phyloP scores from a whole-genome alignment of 2,797 vertebrate species.

The Argentina silus region DNA sequence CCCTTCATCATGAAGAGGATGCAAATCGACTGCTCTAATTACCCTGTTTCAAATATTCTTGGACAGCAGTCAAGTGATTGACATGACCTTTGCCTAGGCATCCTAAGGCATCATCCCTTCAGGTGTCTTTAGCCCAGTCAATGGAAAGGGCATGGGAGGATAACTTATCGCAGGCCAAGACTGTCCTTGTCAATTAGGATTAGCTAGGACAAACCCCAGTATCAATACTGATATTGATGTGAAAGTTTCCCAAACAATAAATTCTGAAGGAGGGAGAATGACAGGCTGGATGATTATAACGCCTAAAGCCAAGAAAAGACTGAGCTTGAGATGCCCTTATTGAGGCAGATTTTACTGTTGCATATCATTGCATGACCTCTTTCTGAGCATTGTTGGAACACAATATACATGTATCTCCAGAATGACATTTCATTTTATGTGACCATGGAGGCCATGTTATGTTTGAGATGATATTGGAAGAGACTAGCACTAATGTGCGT shows the following conservation, averaged over 20 bases:
- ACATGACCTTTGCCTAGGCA: slow-evolving; percentile 65
- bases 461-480: neutral
- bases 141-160: slow-evolving; percentile 22
- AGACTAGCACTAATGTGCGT: neutral
- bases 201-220: slow-evolving; percentile 11
- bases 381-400: neutral
- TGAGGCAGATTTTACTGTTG: slow-evolving; percentile 26
- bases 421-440: neutral
- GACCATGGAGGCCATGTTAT: neutral
- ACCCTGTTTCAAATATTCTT: slow-evolving; percentile 45
- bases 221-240: slow-evolving; percentile 35
- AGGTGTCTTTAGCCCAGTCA: slow-evolving; percentile 44
- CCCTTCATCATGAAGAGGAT: no score
- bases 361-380: slow-evolving; percentile 51
- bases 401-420: slow-evolving; percentile 3
- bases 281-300: slow-evolving; percentile 17
- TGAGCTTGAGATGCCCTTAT: slow-evolving; percentile 13
- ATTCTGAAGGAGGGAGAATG: slow-evolving; percentile 28
- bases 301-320: slow-evolving; percentile 14
- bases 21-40: slow-evolving; percentile 47
- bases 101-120: slow-evolving; percentile 40
- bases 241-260: slow-evolving; percentile 51
- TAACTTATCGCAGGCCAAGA: slow-evolving; percentile 38
- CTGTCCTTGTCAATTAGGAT: slow-evolving; percentile 45
- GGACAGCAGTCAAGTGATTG: slow-evolving; percentile 53